Base-by-base conservation (phyloP, 2,888 invertebrate species). In the Protophormia terraenovae region DNA sequence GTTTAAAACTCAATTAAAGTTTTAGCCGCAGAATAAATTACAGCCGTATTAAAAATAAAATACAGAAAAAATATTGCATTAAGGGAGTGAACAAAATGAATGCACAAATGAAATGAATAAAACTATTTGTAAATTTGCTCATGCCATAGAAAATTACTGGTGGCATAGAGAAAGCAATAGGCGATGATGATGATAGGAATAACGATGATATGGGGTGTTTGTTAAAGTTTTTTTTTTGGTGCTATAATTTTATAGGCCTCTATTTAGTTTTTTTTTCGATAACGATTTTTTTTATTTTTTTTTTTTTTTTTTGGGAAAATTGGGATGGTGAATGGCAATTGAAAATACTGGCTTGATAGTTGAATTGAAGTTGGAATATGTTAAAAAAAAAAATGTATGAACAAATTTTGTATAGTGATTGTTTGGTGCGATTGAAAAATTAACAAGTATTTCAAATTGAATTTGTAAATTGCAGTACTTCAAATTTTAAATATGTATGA, bases 1-100 rank as follows among this genome's bases (percentile, higher is more conserved):
- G 80, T 84, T 86, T 86, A 86, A 86, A 88, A 87, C 88, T 88
- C 88, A 88, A 88, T 88, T 88, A 88, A 88, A 88, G 88, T 88
- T 88, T 87, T 87, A 81, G 87, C 87, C 87, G 88, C 88, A 87
- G 86, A 87, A 87, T 82, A 84, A 88, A 88, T 86, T 88, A 87
- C 87, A 86, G 60, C 62, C 69, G 84, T 71, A 85, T 81, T 82
- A 80, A 81, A 84, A 73, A 50, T 69, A 62, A 78, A 80, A 71
- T 55, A 60, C 22, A 10, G 41, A 50, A 35, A 41, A 35, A 62
- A 53, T 41, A 41, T 64, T 53, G 60, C 45, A 73, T 78, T 55
- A 55, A 67, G 69, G 82, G 82, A 71, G 76, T 76, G 62, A 75
- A 73, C 69, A 62, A 66, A 81, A 67, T 38, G 67, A 75, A 73